These are phyloP conservation scores for Glaucopsyche alexis DNA, from an alignment of 2,888 invertebrate genomes.

Conservation along the genomic window DNA sequence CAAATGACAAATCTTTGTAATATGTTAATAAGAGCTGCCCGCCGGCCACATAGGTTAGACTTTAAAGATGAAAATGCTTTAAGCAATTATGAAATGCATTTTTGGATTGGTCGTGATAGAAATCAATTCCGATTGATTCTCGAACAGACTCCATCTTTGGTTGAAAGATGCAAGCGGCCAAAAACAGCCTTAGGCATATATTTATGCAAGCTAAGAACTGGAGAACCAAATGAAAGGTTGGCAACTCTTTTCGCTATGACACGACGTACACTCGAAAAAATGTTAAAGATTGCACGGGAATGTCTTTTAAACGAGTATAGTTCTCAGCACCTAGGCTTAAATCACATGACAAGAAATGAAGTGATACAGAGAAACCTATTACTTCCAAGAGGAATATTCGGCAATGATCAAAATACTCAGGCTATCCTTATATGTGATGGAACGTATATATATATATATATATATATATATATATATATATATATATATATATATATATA, in stretches of 20 bases:
- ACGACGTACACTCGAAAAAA: slow-evolving; percentile 13
- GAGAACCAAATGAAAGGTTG: slow-evolving; percentile 27
- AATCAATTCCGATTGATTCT: slow-evolving; percentile 22
- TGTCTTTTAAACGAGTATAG: slow-evolving; percentile 1
- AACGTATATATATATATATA: too few relatives aligned
- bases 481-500: too few relatives aligned
- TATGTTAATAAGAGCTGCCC: too few relatives aligned
- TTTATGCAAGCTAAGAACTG: slow-evolving; percentile 24
- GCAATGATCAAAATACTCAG: neutral
- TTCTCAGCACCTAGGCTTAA: neutral
- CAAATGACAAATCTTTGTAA: too few relatives aligned
- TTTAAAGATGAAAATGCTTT: slow-evolving; percentile 6
- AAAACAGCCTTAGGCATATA: slow-evolving; percentile 21
- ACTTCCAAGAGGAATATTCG: neutral
- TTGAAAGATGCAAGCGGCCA: slow-evolving; percentile 26
- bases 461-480: too few relatives aligned
- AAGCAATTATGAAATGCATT: slow-evolving; percentile 24
- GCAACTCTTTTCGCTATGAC: slow-evolving; percentile 21
- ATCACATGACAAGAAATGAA: slow-evolving; percentile 8
- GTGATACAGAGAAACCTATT: too few relatives aligned
- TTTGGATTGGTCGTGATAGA: slow-evolving; percentile 17
- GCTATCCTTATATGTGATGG: too few relatives aligned
- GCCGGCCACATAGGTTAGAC: too few relatives aligned
- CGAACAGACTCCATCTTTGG: slow-evolving; percentile 24
- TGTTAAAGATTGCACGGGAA: neutral